Evolutionary conservation across 1,140 invertebrate species (phyloP), one percentile per base, ranked within the genome.

Genomic region (Bradynema listronoti): DNA sequence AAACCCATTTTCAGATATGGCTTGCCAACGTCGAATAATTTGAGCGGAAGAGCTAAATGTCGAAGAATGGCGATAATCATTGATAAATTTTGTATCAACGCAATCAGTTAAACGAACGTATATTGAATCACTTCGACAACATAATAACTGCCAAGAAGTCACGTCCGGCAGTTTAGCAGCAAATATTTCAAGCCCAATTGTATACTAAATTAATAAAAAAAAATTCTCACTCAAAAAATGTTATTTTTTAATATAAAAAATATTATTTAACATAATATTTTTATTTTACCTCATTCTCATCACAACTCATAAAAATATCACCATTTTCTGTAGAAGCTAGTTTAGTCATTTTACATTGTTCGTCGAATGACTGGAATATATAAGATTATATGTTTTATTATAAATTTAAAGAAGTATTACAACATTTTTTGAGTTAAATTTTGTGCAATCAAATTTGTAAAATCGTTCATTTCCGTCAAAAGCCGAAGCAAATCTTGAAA

Each of bases 291-390:
- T 69, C 63, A 42, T 71, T 68, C 4, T 56, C 55, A 4, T 69
- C 72, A 68, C 69, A 71, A 33, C 67, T 71, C 33, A 71, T 24
- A 29, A 71, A 71, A 52, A 75, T 71, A 46, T 71, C 69, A 2
- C 72, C 72, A 29, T 72, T 60, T 36, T 71, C 72, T 24, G 71
- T 76, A 7, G 71, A 49, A 11, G 69, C 63, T 14, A 63, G 39
- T 56, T 71, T 72, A 9, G 69, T 71, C 5, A 61, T 75, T 22
- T 64, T 56, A 34, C 69, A 71, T 19, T 57, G 30, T 61, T 71
- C 69, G 29, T 71, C 69, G 33, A 70, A 68, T 24, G 29, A 45
- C 68, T 67, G 41, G 39, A 58, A 60, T 22, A 64, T 64, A 65
- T 14, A 7, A 1, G 2, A 56, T 1, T 1, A 1, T 53, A 6